Conservation (phyloP, 1,140 invertebrate species). For the Pectinophora gossypiella region DNA sequence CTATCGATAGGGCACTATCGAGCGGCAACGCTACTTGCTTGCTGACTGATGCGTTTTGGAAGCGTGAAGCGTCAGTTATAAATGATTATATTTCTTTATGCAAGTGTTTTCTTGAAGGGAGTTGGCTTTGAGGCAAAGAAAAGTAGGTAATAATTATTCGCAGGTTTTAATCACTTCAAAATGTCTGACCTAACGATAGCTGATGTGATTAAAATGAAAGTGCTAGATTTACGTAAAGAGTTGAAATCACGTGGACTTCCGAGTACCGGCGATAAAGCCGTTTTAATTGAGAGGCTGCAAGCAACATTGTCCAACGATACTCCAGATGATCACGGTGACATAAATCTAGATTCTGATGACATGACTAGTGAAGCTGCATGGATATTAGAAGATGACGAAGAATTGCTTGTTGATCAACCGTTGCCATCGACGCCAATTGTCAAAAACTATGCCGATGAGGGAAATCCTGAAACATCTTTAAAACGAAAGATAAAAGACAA, state of each 20-base stretch:
- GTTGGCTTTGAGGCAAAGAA: too few relatives aligned
- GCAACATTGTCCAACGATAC: conserved; percentile 75
- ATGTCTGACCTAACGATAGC: conserved; percentile 57
- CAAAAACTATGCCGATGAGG: conserved; percentile 15
- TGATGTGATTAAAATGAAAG: conserved; percentile 75
- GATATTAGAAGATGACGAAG: conserved; percentile 75
- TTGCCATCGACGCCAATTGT: not conserved
- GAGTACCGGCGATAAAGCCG: conserved; percentile 86
- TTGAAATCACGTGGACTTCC: conserved; percentile 85
- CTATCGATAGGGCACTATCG: too few relatives aligned
- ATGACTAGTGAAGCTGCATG: conserved; percentile 72
- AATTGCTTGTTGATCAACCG: conserved; percentile 61
- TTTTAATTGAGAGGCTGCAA: conserved; percentile 85
- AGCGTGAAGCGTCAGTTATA: too few relatives aligned
- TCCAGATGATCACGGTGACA: conserved; percentile 61
- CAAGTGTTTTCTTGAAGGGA: too few relatives aligned
- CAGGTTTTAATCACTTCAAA: too few relatives aligned
- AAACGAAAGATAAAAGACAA: conserved; percentile 62
- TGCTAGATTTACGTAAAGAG: conserved; percentile 87
- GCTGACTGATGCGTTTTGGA: too few relatives aligned
- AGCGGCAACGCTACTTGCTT: too few relatives aligned
- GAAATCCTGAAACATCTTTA: conserved; percentile 40
- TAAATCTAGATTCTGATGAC: conserved; percentile 65
- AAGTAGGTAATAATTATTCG: too few relatives aligned
- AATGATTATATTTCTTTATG: too few relatives aligned